These are phyloP conservation scores for Lagria hirta DNA, from an alignment of 2,888 invertebrate genomes.

Conservation along the genomic window DNA sequence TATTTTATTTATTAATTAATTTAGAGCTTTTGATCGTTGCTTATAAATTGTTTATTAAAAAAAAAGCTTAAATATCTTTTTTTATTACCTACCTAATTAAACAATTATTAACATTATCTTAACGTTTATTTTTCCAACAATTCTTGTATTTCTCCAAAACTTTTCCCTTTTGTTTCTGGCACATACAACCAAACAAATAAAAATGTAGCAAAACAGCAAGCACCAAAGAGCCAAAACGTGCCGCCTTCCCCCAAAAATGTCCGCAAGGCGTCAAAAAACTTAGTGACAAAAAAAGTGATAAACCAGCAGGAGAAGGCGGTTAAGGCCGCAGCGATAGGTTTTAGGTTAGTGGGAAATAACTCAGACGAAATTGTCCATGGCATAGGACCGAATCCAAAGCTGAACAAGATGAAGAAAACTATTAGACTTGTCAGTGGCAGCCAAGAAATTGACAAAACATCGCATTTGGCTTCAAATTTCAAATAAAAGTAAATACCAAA, in stretches of 20 bases:
- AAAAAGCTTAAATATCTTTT: too few species aligned
- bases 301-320: constrained; percentile 76
- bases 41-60: too few species aligned
- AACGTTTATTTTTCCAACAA: constrained; percentile 43
- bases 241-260: constrained; percentile 61
- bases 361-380: constrained; percentile 67
- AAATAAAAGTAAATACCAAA: constrained; percentile 66
- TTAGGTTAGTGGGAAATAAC: constrained; percentile 75
- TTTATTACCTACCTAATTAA: too few species aligned
- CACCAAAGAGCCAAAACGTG: constrained; percentile 73
- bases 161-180: constrained; percentile 85
- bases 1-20: too few species aligned
- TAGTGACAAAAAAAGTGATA: constrained; percentile 74
- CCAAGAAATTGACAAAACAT: constrained; percentile 32
- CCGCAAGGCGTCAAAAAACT: constrained; percentile 66
- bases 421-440: constrained; percentile 54
- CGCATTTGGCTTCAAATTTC: constrained; percentile 43
- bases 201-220: constrained; percentile 61
- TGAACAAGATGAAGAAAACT: constrained; percentile 70
- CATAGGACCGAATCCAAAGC: constrained; percentile 69
- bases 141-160: constrained; percentile 72
- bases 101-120: constrained; percentile 8
- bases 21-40: too few species aligned
- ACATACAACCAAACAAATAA: constrained; percentile 71
- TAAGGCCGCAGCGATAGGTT: constrained; percentile 70